A percentile compares a stretch with the other conserved stretches of the same genome.
These are phyloP conservation scores for Mesorhabditis belari DNA, from an alignment of 2,888 invertebrate species.

Conservation along the genomic window DNA sequence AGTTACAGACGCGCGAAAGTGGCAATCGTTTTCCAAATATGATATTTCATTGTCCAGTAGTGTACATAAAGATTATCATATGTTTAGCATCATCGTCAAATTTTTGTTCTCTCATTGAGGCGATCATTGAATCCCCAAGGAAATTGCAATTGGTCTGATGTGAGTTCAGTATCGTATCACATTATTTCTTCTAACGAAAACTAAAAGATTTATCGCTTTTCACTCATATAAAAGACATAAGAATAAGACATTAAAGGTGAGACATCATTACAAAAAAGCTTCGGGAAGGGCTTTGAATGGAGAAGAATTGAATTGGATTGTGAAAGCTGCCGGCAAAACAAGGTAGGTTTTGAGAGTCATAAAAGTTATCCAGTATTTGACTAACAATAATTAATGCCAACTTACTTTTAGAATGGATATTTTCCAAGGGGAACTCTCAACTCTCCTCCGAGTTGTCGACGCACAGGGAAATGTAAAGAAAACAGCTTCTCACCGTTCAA, in stretches of 20 bases:
- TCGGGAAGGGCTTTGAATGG: background rate
- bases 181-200: too few relatives aligned
- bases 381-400: background rate
- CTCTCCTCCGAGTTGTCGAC: background rate
- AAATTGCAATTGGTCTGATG: background rate
- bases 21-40: too few relatives aligned
- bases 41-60: too few relatives aligned
- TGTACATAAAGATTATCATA: too few relatives aligned
- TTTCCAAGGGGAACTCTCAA: background rate
- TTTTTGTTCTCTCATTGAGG: background rate
- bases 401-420: background rate
- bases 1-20: too few relatives aligned
- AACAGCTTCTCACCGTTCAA: background rate
- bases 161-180: too few relatives aligned
- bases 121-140: background rate
- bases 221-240: too few relatives aligned
- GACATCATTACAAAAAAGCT: background rate
- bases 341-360: background rate
- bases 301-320: background rate
- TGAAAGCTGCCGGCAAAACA: background rate
- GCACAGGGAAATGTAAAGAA: background rate
- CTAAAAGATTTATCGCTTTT: too few relatives aligned
- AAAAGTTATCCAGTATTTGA: too few relatives aligned
- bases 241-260: too few relatives aligned
- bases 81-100: background rate